Evolutionary conservation across 2,888 invertebrate species (phyloP).

Genomic region (Oscheius sp.): DNA sequence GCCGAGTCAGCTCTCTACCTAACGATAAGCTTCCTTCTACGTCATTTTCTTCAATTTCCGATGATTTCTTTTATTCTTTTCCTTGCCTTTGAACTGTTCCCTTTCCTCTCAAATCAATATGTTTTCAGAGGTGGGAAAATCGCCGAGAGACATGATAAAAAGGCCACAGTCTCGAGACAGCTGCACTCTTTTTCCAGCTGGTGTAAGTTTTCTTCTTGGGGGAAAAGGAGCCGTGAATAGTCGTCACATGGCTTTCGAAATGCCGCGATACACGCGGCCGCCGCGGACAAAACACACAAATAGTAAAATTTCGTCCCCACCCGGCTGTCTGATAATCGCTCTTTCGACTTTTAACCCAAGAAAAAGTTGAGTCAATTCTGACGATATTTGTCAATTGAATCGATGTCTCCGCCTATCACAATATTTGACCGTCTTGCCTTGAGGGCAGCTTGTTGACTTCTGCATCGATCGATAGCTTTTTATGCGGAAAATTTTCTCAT

Average conservation of each 20-base stretch:
- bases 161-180: constrained; percentile 28
- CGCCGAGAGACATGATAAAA: constrained; percentile 5
- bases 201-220: constrained; percentile 42
- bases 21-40: no score
- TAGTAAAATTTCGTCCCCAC: constrained; percentile 25
- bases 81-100: background rate
- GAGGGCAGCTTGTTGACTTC: no score
- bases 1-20: no score
- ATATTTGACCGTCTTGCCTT: no score
- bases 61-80: background rate
- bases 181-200: constrained; percentile 42
- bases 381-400: background rate
- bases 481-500: no score
- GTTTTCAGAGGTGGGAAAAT: constrained; percentile 1
- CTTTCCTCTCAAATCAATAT: background rate
- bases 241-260: background rate
- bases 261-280: constrained; percentile 2
- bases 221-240: background rate
- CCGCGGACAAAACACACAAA: constrained; percentile 26
- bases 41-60: background rate
- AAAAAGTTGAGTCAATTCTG: constrained; percentile 8
- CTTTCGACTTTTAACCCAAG: background rate
- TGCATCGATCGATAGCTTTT: no score
- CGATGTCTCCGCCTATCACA: no score
- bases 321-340: background rate